Evolutionary conservation across 2,113 vertebrate species (phyloP), one percentile per base, ranked within the genome.

Genomic region (Cheilinus undulatus): DNA sequence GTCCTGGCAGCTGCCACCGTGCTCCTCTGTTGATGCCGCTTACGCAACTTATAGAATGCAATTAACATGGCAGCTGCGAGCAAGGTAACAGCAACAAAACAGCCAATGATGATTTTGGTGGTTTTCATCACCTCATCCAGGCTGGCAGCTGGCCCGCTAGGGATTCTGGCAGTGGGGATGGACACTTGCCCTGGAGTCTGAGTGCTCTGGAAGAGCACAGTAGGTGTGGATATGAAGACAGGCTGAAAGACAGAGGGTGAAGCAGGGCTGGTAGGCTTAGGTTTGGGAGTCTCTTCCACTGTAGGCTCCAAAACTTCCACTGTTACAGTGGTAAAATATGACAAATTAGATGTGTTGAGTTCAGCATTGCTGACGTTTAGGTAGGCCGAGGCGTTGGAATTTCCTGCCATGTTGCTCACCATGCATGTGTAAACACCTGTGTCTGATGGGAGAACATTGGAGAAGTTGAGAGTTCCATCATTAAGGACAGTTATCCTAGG

Each of bases 41-140:
- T 99, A 40, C 97, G 97, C 65, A 99, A 94, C 89, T 99, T 99
- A 87, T 99, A 99, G 94, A 99, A 99, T 51, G 95, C 96, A 34
- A 99, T 96, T 83, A 99, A 89, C 97, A 99, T 99, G 91, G 95
- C 95, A 0, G 97, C 97, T 50, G 97, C 97, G 34, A 99, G 86
- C 76, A 99, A 93, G 12, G 97, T 99, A 75, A 98, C 96, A 0
- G 97, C 97, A 88, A 99, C 97, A 69, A 99, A 99, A 91, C 97
- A 99, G 70, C 97, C 97, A 72, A 99, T 99, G 92, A 99, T 99
- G 92, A 99, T 99, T 91, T 99, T 99, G 76, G 97, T 99, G 92
- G 97, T 99, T 94, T 96, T 97, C 97, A 99, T 98, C 86, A 97
- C 95, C 92, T 99, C 97, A 42, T 99, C 97, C 88, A 99, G 87